These are phyloP conservation scores for Zhengitettix transpicula DNA, from an alignment of 2,888 invertebrate species.

Conservation along the genomic window DNA sequence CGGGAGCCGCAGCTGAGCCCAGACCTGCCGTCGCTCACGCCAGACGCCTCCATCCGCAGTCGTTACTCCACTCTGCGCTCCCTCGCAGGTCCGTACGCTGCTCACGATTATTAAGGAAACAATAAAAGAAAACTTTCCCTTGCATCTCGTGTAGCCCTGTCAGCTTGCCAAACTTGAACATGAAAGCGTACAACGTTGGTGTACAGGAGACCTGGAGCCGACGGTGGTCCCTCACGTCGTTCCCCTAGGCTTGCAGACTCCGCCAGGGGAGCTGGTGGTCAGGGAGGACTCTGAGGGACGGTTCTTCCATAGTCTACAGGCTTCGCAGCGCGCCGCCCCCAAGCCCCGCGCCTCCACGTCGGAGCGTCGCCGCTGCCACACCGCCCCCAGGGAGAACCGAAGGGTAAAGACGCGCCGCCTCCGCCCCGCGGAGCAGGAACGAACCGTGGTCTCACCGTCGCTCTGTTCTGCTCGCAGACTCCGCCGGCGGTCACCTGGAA, in stretches of 20 bases:
- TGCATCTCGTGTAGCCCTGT: too few species aligned
- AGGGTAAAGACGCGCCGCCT: constrained; percentile 24
- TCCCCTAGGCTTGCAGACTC: not conserved
- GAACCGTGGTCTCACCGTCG: not conserved
- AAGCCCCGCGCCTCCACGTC: constrained; percentile 19
- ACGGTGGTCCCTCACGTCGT: not conserved
- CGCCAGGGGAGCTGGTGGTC: constrained; percentile 4
- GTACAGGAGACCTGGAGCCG: not conserved
- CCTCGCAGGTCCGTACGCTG: constrained; percentile 8
- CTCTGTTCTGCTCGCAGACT: constrained; percentile 23
- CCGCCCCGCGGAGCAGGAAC: not conserved
- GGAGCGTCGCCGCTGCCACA: constrained; percentile 30
- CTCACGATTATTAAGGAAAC: too few species aligned
- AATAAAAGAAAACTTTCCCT: too few species aligned
- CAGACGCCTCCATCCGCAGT: not conserved
- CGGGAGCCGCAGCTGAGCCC: constrained; percentile 23
- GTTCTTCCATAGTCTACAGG: constrained; percentile 26
- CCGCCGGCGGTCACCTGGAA: constrained; percentile 41
- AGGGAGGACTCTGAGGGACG: constrained; percentile 19
- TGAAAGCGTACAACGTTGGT: too few species aligned
- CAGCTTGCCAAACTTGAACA: too few species aligned
- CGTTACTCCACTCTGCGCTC: not conserved
- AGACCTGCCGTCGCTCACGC: not conserved
- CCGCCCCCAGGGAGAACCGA: constrained; percentile 40
- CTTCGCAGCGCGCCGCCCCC: constrained; percentile 15